Base-by-base conservation (phyloP, 2,797 vertebrate species). In the Neosalanx taihuensis region DNA sequence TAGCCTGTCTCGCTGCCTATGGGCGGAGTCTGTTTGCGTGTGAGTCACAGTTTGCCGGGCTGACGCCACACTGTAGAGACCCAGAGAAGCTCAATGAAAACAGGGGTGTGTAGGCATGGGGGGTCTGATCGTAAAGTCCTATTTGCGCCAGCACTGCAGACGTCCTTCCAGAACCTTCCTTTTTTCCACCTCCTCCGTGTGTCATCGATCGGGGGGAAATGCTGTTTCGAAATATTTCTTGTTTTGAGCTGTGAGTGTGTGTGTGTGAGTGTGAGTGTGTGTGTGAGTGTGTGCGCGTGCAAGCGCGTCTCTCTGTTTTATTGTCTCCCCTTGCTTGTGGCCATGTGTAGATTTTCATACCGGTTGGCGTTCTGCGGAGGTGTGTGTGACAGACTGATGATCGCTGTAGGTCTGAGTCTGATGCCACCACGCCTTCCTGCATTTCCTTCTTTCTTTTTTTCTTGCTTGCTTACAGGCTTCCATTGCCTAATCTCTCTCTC, bases 31-130 rank as follows among this genome's bases (percentile, higher is more conserved):
- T 66, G 65, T 37, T 17, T 29, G 60, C 31, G 78, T 71, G 79
- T 89, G 88, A 89, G 72, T 90, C 87, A 88, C 75, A 72, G 77
- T 6, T 7, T 78, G 73, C 77, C 74, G 83, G 78, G 86, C 81
- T 91, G 88, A 92, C 83, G 86, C 91, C 83, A 89, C 75, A 74
- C 74, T 26, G 72, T 13, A 46, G 76, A 76, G 31, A 75, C 72
- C 72, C 69, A 77, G 69, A 80, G 74, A 84, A 86, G 85, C 80
- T 83, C 64, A 30, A 79, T 83, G 79, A 90, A 88, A 84, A 79
- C 76, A 62, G 72, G 71, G 71, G 56, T 71, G 85, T 80, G 71
- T 60, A 71, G 33, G 64, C 67, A 70, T 72, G 65, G 57, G 63
- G 63, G 63, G 71, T 46, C 73, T 31, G 60, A 63, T 65, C 4